A percentile compares a stretch with the other conserved stretches of the same genome.
These are phyloP conservation scores for Sclerodermus sp. DNA, from an alignment of 2,888 invertebrate genomes.

Conservation along the genomic window DNA sequence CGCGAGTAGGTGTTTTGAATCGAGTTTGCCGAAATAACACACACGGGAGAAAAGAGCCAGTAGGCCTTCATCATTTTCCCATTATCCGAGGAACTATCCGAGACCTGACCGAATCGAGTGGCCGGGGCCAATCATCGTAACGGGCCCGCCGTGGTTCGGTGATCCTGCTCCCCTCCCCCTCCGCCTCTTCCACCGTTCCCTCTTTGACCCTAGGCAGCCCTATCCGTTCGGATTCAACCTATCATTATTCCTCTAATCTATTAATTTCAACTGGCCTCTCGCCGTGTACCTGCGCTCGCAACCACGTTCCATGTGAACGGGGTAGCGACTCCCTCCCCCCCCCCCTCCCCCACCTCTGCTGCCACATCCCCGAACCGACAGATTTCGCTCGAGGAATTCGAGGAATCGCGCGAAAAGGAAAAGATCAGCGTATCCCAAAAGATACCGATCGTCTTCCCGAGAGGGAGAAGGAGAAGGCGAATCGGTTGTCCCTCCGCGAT, in stretches of 20 bases:
- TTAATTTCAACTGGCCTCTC: neutral
- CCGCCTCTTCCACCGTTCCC: too few relatives aligned
- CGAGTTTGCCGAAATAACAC: constrained; percentile 15
- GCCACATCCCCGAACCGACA: too few relatives aligned
- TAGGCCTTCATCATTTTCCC: constrained; percentile 34
- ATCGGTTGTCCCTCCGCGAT: too few relatives aligned
- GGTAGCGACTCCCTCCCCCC: too few relatives aligned
- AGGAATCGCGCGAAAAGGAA: too few relatives aligned
- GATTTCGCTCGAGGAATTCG: too few relatives aligned
- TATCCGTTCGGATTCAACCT: neutral
- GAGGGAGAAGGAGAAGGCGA: too few relatives aligned
- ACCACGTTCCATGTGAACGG: too few relatives aligned
- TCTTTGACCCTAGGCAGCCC: neutral
- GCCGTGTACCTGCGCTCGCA: constrained; percentile 2
- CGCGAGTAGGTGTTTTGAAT: constrained; percentile 15
- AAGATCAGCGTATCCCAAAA: too few relatives aligned
- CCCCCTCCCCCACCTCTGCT: too few relatives aligned
- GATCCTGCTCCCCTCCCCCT: too few relatives aligned
- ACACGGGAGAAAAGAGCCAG: constrained; percentile 23
- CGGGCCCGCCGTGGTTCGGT: constrained; percentile 19
- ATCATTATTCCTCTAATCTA: neutral
- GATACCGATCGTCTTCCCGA: too few relatives aligned
- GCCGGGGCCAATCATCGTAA: constrained; percentile 23
- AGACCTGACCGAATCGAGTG: constrained; percentile 17
- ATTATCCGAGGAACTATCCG: constrained; percentile 8